Percentiles rank a stretch among this genome's conserved stretches.
phyloP scores from a whole-genome alignment of 2,797 vertebrate genomes.

The Urophycis tenuis region DNA sequence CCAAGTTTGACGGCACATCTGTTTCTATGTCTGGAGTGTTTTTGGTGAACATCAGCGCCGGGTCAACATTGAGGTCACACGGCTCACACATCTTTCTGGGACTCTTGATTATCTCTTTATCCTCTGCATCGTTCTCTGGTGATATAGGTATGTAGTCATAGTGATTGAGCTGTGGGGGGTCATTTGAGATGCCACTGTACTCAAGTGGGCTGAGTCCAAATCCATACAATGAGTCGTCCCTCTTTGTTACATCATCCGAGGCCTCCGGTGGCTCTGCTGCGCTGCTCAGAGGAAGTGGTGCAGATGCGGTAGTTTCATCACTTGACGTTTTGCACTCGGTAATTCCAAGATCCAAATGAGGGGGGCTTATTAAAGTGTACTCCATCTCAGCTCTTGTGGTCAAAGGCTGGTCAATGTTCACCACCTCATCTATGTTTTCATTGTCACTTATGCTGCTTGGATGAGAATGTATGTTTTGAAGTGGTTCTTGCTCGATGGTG shows the following conservation, averaged over 20 bases:
- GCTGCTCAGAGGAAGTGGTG: conserved; percentile 39
- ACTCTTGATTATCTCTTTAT: conserved; percentile 46
- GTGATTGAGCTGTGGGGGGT: conserved; percentile 60
- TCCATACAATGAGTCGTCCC: conserved; percentile 52
- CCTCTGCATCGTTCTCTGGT: conserved; percentile 53
- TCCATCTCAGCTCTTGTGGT: conserved; percentile 37
- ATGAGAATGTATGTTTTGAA: conserved; percentile 37
- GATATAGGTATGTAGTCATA: conserved; percentile 64
- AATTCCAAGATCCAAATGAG: conserved; percentile 51
- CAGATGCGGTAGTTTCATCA: conserved; percentile 44
- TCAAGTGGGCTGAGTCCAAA: conserved; percentile 70
- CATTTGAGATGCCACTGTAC: conserved; percentile 62
- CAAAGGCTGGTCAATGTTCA: conserved; percentile 35
- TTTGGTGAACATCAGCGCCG: conserved; percentile 57
- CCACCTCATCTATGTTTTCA: conserved; percentile 33
- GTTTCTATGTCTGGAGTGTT: conserved; percentile 29
- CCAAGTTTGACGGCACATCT: conserved; percentile 34
- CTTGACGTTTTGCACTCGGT: conserved; percentile 51
- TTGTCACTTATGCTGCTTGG: conserved; percentile 26
- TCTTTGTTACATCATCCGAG: conserved; percentile 43
- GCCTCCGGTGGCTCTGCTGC: conserved; percentile 42
- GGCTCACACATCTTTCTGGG: conserved; percentile 50
- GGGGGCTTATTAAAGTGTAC: conserved; percentile 54
- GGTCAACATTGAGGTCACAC: conserved; percentile 53
- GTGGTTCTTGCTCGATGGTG: conserved; percentile 38